Base-by-base conservation (phyloP, 2,888 invertebrate species). In the Catocala fraxini region DNA sequence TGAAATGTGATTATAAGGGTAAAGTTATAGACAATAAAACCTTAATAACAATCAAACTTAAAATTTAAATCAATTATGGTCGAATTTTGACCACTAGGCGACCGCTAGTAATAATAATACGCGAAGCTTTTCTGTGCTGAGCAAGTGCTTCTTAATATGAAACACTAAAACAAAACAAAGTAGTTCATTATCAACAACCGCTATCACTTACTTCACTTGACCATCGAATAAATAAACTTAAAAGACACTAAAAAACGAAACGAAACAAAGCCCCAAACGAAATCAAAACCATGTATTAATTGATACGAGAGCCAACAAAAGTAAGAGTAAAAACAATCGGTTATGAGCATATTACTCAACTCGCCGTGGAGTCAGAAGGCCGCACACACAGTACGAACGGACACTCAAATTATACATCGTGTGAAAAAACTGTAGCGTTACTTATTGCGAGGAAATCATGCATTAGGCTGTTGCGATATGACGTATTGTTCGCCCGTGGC, bases 361-460 rank as follows among this genome's bases (percentile, higher is more conserved):
- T 33, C 25, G 0, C 15, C 13, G 12, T 6, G 45, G 35, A 60
- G 15, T 11, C 53, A 54, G 73, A 76, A 77, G 78, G 76, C 67
- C 73, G 71, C 69, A 15, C 45, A 71, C 49, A 71, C 59, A 63
- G 60, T 56, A 65, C 59, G 56, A 68, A 71, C 84, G 86, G 85
- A 87, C 84, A 84, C 71, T 76, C 80, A 81, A 84, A 87, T 88
- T 86, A 85, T 73, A 80, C 46, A n/a, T 80, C 82, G 87, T 89
- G 89, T 88, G 89, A 46, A 89, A 89, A 88, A 88, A 84, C 72
- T 65, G 60, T 65, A 71, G 76, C 75, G 66, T 51, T 59, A 61
- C 52, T 57, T 49, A 58, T 71, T 71, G 77, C 75, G 68, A 81
- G 83, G 83, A 85, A 82, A 83, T 68, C 70, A 73, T 71, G 71